These are phyloP conservation scores for Muscicapa comitata DNA, from an alignment of 2,797 vertebrate genomes.

Conservation along the genomic window DNA sequence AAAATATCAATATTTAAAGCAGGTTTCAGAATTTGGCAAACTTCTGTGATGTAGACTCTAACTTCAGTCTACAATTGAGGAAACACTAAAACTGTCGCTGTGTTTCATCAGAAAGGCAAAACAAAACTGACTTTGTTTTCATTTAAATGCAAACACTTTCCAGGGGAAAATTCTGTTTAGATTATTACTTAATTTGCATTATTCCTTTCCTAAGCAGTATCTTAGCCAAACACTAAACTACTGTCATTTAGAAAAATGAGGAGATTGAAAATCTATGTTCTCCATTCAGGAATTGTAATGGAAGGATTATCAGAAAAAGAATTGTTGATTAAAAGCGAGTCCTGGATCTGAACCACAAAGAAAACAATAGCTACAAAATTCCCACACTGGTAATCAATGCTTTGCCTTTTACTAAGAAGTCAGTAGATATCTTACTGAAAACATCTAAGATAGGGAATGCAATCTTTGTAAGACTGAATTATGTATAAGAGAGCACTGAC, in stretches of 20 bases:
- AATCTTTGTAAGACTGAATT: not conserved
- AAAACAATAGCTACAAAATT: not conserved
- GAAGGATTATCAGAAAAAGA: not conserved
- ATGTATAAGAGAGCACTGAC: not conserved
- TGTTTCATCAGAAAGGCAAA: not conserved
- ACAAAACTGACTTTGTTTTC: not conserved
- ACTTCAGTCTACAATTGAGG: not conserved
- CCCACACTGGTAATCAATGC: not conserved
- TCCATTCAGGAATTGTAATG: not conserved
- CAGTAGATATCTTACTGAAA: not conserved
- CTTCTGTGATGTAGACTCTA: not conserved
- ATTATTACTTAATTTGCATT: slow-evolving; percentile 4
- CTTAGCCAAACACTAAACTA: not conserved
- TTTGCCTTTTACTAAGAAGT: not conserved
- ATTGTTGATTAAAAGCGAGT: not conserved
- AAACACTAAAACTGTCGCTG: not conserved
- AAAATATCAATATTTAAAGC: not conserved
- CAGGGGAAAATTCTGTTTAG: not conserved
- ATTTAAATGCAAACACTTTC: not conserved
- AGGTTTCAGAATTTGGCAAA: not conserved
- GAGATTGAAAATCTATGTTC: not conserved
- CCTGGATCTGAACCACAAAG: not conserved
- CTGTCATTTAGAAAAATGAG: not conserved
- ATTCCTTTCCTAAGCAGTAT: not conserved
- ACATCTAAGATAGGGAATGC: not conserved